Conservation (phyloP, 2,888 invertebrate genomes). For the Sipunculus nudus region DNA sequence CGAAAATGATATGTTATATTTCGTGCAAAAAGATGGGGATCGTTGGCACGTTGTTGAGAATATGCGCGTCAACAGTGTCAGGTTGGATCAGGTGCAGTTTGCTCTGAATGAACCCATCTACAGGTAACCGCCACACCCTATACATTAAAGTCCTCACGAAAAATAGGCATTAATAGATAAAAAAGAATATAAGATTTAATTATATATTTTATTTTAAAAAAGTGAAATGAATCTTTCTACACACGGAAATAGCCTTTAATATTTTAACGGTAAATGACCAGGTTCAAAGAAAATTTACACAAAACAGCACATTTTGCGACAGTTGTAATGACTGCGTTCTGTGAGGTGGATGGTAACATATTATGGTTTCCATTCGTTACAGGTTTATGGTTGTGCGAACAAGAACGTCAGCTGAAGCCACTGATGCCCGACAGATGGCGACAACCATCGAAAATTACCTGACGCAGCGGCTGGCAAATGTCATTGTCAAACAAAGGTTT, state of each 20-base stretch:
- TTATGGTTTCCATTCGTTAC: neutral
- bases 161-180: too few species aligned
- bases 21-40: slow-evolving; percentile 40
- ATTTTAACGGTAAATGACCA: too few species aligned
- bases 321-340: too few species aligned
- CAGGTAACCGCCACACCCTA: slow-evolving; percentile 41
- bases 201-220: too few species aligned
- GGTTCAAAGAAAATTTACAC: too few species aligned
- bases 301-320: too few species aligned
- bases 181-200: too few species aligned
- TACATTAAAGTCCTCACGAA: too few species aligned
- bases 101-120: slow-evolving; percentile 46
- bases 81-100: slow-evolving; percentile 56
- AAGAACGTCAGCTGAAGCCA: slow-evolving; percentile 44
- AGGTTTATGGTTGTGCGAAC: slow-evolving; percentile 59
- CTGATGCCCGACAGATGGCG: slow-evolving; percentile 44
- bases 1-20: slow-evolving; percentile 53
- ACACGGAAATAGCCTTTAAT: too few species aligned
- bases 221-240: too few species aligned
- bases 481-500: slow-evolving; percentile 58
- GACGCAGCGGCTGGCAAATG: slow-evolving; percentile 46
- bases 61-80: slow-evolving; percentile 30
- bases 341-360: too few species aligned
- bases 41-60: slow-evolving; percentile 26
- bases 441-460: slow-evolving; percentile 47